Base-by-base conservation (phyloP, 2,797 vertebrate species). In the Sus cebifrons region DNA sequence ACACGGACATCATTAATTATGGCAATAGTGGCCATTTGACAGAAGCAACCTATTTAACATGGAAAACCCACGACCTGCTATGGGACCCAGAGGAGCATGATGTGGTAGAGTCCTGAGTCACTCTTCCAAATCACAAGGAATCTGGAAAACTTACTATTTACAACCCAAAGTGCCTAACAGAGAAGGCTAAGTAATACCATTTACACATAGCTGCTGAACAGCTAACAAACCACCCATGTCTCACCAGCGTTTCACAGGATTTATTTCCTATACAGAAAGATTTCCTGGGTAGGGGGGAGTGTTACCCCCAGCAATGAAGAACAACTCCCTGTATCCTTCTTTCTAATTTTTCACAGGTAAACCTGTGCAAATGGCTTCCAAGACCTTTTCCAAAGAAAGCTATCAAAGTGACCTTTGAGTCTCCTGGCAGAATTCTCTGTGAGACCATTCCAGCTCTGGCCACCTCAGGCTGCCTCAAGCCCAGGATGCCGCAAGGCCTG, bases 11-110 rank as follows among this genome's bases (percentile, higher is more conserved):
- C 95, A 89, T 1, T 84, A 56, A 92, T 25, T 77, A 86, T 94
- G 83, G 95, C 18, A 87, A 83, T 79, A 94, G 91, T 83, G 95
- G 27, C 78, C 93, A 54, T 21, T 79, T 95, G 68, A 97, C 23
- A 95, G 94, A 97, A 95, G 4, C 65, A 49, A 67, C 78, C 79
- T 81, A 62, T 64, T 68, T 67, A 84, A 86, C 67, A 84, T 79
- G 96, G 96, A 90, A 88, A 93, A 64, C n/a, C 71, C 7, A 86
- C 32, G 75, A 58, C 96, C 89, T 94, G 75, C 74, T 94, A 15
- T 58, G 52, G 85, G 71, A 92, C 60, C 71, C 52, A 65, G 64
- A 90, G 92, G 65, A 93, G 64, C 56, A 21, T 95, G 87, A 82
- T 52, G 0, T 56, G 91, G 56, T 64, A 65, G 65, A 23, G 94